Percentiles rank a stretch among this genome's conserved stretches.
phyloP scores from a whole-genome alignment of 2,113 vertebrate species.

The Paratilapia polleni region DNA sequence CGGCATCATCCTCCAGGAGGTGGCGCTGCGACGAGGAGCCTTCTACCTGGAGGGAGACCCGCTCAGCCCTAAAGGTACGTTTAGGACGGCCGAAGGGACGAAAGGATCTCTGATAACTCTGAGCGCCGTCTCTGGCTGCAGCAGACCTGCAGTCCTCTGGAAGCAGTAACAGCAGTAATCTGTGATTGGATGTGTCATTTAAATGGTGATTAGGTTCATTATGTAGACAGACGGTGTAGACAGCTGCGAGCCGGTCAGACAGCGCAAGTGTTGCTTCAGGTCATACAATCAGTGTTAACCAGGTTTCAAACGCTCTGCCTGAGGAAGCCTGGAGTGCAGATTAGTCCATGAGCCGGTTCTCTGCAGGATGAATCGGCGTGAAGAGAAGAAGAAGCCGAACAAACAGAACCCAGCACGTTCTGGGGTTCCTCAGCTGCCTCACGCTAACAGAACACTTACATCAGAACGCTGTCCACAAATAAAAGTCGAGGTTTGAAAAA shows the following conservation, averaged over 20 bases:
- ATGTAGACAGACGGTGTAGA: accelerated
- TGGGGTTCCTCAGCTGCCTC: background rate
- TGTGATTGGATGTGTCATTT: too few species aligned
- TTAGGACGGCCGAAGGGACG: background rate
- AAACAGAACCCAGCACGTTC: background rate
- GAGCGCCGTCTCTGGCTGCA: too few species aligned
- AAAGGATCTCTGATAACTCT: too few species aligned
- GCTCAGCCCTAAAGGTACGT: conserved; percentile 92
- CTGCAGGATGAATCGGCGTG: too few species aligned
- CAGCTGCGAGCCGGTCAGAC: too few species aligned
- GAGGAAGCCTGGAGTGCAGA: too few species aligned
- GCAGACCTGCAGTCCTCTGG: too few species aligned
- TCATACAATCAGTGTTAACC: accelerated
- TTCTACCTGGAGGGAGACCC: conserved; percentile 88
- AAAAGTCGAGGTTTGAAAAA: too few species aligned
- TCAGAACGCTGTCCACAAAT: background rate
- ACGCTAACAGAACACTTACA: background rate
- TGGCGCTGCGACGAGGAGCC: conserved; percentile 88
- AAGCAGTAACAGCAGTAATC: too few species aligned
- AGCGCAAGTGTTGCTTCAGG: background rate
- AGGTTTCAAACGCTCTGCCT: background rate
- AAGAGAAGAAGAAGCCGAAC: background rate
- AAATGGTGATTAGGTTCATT: background rate
- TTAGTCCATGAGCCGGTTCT: too few species aligned
- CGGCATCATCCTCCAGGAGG: conserved; percentile 94